Base-by-base conservation (phyloP, 30 jellyfish, hydroid and myxozoan genomes). In the Aurelia coerulea region DNA sequence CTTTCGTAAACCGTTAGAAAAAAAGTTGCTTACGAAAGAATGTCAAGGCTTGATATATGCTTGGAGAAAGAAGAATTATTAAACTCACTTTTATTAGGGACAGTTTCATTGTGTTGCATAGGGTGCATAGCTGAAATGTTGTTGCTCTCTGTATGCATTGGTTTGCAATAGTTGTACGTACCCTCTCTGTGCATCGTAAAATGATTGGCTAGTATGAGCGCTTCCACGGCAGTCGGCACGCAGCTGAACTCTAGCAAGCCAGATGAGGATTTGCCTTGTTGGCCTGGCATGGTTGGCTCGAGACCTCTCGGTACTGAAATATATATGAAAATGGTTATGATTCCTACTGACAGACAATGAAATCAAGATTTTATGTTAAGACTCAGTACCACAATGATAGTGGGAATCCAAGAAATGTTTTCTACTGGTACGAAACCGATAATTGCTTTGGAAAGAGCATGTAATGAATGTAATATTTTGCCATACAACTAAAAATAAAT, bases 141-240 rank as follows among this genome's bases (percentile, higher is more conserved):
- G 10, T 5, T 4, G 37, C 29, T 16, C 19, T 18, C 79, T 23
- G 79, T 29, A 7, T 17, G 23, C 9, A 65, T 14, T 46, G 33
- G 29, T 41, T 17, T 49, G 59, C 41, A 13, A 5, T 10, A 58
- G 66, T 12, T 15, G 41, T 34, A 32, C 96, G 35, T 72, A 89
- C 97, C 97, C 53, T 95, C 99, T 75, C 99, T 67, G 72, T 95
- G 99, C 99, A 95, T 95, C 4, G 99, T 95, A 72, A 68, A 95
- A 62, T 95, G 99, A 72, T 95, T 95, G 52, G 99, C 99, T 14
- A 89, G 95, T 18, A 95, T 95, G 58, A 95, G 84, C n/a, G 99
- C 97, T 67, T 95, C 99, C 0, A 95, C 99, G 10, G 99, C 99
- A 8, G 99, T 83, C 23, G 99, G 99, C 51, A 95, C 91, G 23